A percentile compares a stretch with the other conserved stretches of the same genome.
Evolutionary conservation across 2,797 vertebrate genomes (phyloP).

Genomic region (Paramormyrops hopkinsi): DNA sequence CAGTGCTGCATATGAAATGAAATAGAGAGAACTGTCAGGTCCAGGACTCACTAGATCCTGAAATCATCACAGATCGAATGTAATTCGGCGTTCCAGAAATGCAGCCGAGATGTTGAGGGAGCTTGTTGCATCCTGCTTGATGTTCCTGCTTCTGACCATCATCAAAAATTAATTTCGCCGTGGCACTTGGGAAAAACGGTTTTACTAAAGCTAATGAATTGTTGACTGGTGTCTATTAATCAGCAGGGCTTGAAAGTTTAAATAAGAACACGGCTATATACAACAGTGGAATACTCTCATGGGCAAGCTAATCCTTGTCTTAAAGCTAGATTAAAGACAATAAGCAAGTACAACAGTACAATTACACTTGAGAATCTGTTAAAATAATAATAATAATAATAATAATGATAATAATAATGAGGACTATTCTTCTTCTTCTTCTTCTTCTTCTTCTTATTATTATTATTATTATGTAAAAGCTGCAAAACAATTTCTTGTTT

Average conservation of each 20-base stretch:
- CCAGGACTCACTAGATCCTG: neutral
- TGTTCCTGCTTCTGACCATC: neutral
- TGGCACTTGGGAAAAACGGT: neutral
- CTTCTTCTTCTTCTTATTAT: no score
- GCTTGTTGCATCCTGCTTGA: neutral
- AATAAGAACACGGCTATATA: neutral
- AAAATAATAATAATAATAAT: neutral
- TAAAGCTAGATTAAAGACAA: neutral
- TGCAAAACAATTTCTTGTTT: neutral
- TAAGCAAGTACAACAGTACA: neutral
- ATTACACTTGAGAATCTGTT: neutral
- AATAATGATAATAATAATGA: neutral
- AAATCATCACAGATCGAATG: neutral
- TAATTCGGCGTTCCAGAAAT: neutral
- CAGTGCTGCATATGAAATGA: neutral
- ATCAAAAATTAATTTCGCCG: neutral
- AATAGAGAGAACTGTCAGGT: neutral
- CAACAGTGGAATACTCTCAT: neutral
- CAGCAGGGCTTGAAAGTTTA: neutral
- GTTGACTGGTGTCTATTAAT: neutral
- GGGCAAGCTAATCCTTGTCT: neutral
- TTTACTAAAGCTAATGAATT: neutral
- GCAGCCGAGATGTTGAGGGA: neutral
- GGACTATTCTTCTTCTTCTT: neutral
- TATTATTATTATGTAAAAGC: neutral